Percentiles rank a stretch among this genome's conserved stretches.
These are phyloP conservation scores for Acipenser transmontanus DNA, from an alignment of 2,797 vertebrate genomes.

Conservation along the genomic window DNA sequence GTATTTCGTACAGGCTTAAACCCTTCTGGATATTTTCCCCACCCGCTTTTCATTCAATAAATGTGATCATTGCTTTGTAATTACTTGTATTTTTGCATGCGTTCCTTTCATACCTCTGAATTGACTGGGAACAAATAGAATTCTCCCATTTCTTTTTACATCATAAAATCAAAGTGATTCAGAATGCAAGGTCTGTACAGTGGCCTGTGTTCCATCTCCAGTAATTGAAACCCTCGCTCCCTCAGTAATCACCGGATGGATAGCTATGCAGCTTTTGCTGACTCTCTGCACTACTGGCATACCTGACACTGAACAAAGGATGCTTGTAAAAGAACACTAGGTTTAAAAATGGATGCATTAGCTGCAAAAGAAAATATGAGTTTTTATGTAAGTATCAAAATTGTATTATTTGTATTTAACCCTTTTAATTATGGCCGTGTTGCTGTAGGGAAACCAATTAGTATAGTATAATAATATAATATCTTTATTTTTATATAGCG, in stretches of 20 bases:
- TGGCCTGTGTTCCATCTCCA: neutral
- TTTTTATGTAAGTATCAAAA: neutral
- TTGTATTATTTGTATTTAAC: neutral
- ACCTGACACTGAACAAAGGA: neutral
- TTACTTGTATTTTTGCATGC: too few species aligned
- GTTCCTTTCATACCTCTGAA: neutral
- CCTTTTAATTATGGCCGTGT: neutral
- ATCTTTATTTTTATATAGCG: too few species aligned
- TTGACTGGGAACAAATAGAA: neutral
- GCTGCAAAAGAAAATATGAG: neutral
- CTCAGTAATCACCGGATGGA: neutral
- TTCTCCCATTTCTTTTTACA: neutral
- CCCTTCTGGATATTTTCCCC: too few species aligned
- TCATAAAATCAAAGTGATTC: neutral
- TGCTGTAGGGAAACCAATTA: too few species aligned
- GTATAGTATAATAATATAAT: too few species aligned
- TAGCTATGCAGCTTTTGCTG: slow-evolving; percentile 1
- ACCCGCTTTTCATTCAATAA: too few species aligned
- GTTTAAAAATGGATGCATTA: neutral
- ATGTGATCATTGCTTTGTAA: too few species aligned
- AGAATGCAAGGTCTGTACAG: neutral
- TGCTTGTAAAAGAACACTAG: neutral
- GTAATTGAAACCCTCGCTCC: slow-evolving; percentile 1
- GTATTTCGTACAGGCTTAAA: too few species aligned
- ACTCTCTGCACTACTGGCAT: neutral